These are phyloP conservation scores for Drosophila suboccidentalis DNA, from an alignment of 2,888 invertebrate species.

Conservation along the genomic window DNA sequence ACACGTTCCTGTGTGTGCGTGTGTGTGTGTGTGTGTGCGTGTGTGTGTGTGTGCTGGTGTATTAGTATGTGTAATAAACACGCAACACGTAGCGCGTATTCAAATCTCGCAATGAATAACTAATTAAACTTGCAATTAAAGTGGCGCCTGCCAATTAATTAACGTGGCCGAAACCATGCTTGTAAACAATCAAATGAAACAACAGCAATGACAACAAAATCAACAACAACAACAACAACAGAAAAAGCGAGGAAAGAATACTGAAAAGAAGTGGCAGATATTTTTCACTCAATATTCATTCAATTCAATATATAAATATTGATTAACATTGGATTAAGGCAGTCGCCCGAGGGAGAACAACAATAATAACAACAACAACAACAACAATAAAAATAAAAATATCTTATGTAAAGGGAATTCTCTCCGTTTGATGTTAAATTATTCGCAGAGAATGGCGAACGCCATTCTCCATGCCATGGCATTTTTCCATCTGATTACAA, in stretches of 20 bases:
- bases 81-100: slow-evolving; percentile 35
- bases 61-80: slow-evolving; percentile 4
- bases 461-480: background rate
- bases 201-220: slow-evolving; percentile 5
- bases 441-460: background rate
- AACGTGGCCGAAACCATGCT: slow-evolving; percentile 28
- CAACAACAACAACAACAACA: background rate
- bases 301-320: slow-evolving; percentile 28
- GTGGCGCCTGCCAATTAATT: slow-evolving; percentile 39
- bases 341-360: slow-evolving; percentile 16
- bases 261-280: background rate
- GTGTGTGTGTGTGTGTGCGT: background rate
- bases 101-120: slow-evolving; percentile 43
- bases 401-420: slow-evolving; percentile 1
- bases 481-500: slow-evolving; percentile 8
- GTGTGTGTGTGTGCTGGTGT: background rate
- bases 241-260: background rate
- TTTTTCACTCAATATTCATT: slow-evolving; percentile 19
- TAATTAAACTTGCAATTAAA: slow-evolving; percentile 47
- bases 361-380: background rate
- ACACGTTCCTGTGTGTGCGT: background rate
- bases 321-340: slow-evolving; percentile 43
- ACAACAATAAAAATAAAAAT: background rate
- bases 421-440: slow-evolving; percentile 9
- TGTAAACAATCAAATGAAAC: slow-evolving; percentile 26